Conservation (phyloP, 2,797 vertebrate species). For the Varecia variegata region DNA sequence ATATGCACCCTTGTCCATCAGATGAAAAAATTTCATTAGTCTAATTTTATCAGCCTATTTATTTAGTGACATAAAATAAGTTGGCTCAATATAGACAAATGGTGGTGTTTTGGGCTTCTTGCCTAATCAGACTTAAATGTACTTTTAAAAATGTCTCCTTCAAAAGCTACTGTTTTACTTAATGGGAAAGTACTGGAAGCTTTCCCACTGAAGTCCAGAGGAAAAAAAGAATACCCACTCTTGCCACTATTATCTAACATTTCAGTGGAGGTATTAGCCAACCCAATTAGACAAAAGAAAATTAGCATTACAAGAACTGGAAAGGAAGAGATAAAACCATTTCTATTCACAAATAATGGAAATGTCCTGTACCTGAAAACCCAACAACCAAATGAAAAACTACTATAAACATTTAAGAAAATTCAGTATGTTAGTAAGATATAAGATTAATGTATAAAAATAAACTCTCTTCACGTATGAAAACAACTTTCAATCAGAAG, state of each 20-base stretch:
- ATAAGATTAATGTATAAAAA: conserved; percentile 10
- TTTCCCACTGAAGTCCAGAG: conserved; percentile 8
- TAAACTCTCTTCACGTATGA: neutral
- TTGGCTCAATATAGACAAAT: conserved; percentile 55
- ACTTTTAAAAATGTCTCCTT: conserved; percentile 38
- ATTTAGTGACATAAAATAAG: conserved; percentile 49
- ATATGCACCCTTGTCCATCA: conserved; percentile 34
- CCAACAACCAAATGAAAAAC: neutral
- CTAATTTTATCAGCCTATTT: conserved; percentile 53
- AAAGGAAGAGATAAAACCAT: conserved; percentile 16
- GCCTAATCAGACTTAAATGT: conserved; percentile 39
- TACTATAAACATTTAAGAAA: neutral
- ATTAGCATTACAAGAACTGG: neutral
- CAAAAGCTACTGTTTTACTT: conserved; percentile 26
- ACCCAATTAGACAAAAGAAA: neutral
- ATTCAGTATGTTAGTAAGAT: neutral
- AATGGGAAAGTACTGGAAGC: neutral
- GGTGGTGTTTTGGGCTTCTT: conserved; percentile 7
- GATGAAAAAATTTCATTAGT: conserved; percentile 3
- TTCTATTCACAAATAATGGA: conserved; percentile 20
- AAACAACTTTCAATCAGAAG: neutral
- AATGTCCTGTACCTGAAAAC: neutral
- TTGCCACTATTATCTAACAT: neutral
- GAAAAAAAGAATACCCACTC: neutral
- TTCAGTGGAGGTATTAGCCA: neutral